Evolutionary conservation across 1,140 invertebrate species (phyloP).

Genomic region (Drosophila lini): DNA sequence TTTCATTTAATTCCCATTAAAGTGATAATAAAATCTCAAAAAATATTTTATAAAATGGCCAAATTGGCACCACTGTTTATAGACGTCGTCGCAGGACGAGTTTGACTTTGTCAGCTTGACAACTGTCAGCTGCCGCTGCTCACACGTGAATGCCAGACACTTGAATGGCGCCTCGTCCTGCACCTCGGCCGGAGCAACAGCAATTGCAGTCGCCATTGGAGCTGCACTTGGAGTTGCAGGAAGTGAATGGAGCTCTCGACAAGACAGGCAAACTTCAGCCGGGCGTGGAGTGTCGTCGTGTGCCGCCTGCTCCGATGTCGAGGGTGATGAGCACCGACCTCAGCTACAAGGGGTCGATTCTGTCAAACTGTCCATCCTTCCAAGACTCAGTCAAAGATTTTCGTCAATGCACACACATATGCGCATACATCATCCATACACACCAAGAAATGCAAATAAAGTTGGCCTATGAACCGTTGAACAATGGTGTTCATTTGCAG

Average conservation of each 20-base stretch:
- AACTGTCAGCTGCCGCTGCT: slow-evolving; percentile 64
- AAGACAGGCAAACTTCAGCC: slow-evolving; percentile 63
- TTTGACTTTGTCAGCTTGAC: slow-evolving; percentile 68
- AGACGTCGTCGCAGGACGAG: slow-evolving; percentile 43
- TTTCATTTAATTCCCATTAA: background rate
- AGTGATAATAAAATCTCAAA: background rate
- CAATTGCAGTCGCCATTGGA: slow-evolving; percentile 19
- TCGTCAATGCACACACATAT: background rate
- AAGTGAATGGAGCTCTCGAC: slow-evolving; percentile 68
- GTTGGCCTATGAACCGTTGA: background rate
- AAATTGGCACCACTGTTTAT: slow-evolving; percentile 20
- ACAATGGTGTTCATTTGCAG: background rate
- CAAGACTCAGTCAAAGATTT: background rate
- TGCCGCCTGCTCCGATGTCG: slow-evolving; percentile 36
- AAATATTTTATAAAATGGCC: background rate
- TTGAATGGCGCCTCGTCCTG: slow-evolving; percentile 59
- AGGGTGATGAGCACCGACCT: slow-evolving; percentile 21
- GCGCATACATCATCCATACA: background rate
- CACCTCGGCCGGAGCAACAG: slow-evolving; percentile 12
- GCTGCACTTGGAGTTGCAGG: slow-evolving; percentile 56
- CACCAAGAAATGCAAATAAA: background rate
- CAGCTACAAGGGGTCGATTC: slow-evolving; percentile 4
- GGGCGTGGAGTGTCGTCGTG: slow-evolving; percentile 41
- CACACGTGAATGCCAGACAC: slow-evolving; percentile 77
- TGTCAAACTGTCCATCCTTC: slow-evolving; percentile 20